Evolutionary conservation across 2,797 vertebrate genomes (phyloP).

Genomic region (Danio jaintianensis): DNA sequence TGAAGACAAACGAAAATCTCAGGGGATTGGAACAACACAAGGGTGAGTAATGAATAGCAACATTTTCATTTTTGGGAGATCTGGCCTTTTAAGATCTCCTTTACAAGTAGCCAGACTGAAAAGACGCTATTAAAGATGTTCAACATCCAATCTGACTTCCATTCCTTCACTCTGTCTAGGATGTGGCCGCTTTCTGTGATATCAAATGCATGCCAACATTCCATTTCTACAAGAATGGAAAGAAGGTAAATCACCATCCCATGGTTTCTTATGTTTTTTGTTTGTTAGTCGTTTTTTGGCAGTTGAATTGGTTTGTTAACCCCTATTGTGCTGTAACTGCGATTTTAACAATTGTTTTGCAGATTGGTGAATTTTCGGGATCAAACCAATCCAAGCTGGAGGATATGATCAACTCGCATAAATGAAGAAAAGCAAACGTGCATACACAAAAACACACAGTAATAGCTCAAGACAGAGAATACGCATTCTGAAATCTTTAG

Average conservation of each 20-base stretch:
- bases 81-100: neutral
- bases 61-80: no score
- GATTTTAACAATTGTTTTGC: slow-evolving; percentile 37
- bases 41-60: no score
- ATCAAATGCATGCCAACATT: slow-evolving; percentile 93
- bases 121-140: slow-evolving; percentile 39
- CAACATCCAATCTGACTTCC: slow-evolving; percentile 4
- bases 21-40: no score
- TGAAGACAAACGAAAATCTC: no score
- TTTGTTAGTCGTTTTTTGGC: neutral
- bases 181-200: slow-evolving; percentile 75
- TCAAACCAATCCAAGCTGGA: slow-evolving; percentile 78
- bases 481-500: neutral
- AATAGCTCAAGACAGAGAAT: neutral
- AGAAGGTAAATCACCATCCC: slow-evolving; percentile 74
- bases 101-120: neutral
- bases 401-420: slow-evolving; percentile 66
- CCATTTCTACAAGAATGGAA: slow-evolving; percentile 83
- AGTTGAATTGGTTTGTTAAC: neutral
- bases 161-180: slow-evolving; percentile 71
- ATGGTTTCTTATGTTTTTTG: neutral
- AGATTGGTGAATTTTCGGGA: slow-evolving; percentile 88
- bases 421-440: slow-evolving; percentile 52
- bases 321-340: neutral
- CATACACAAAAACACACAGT: neutral